Conservation (phyloP, 2,113 vertebrate species). For the Caretta caretta region DNA sequence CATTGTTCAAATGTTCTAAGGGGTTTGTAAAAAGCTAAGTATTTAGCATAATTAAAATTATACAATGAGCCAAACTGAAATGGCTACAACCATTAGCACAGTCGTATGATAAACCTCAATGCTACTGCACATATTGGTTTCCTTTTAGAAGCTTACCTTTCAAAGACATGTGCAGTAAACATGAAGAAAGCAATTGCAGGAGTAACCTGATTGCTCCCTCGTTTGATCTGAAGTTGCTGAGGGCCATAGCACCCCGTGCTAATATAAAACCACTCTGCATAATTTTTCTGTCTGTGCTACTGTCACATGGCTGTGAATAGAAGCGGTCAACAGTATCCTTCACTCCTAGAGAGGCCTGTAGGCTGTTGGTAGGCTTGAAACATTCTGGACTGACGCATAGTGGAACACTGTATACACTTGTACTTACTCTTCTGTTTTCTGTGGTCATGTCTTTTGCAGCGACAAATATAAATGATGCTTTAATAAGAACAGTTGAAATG, state of each 20-base stretch:
- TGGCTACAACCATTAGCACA: not conserved
- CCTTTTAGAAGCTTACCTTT: not conserved
- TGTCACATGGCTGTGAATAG: not conserved
- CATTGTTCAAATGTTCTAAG: not conserved
- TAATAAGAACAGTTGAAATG: conserved; percentile 65
- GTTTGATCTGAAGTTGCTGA: not conserved
- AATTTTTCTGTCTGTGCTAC: not conserved
- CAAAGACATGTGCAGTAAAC: not conserved
- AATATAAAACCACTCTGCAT: not conserved
- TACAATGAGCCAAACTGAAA: not conserved
- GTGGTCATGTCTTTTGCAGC: conserved; percentile 24
- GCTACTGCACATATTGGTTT: not conserved
- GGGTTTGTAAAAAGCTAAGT: not conserved
- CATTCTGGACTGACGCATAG: not conserved
- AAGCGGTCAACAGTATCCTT: not conserved
- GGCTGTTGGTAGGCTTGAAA: not conserved
- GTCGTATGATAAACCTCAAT: not conserved
- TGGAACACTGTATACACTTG: not conserved
- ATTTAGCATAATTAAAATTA: not conserved
- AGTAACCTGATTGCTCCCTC: not conserved
- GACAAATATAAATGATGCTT: conserved; percentile 75
- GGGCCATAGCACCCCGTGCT: not conserved
- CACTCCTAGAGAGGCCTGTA: not conserved
- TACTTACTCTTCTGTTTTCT: no score
- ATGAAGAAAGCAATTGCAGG: not conserved